Percentiles rank a stretch among this genome's conserved stretches.
Evolutionary conservation across 2,113 vertebrate species (phyloP).

Genomic region (Phyllostomus hastatus): DNA sequence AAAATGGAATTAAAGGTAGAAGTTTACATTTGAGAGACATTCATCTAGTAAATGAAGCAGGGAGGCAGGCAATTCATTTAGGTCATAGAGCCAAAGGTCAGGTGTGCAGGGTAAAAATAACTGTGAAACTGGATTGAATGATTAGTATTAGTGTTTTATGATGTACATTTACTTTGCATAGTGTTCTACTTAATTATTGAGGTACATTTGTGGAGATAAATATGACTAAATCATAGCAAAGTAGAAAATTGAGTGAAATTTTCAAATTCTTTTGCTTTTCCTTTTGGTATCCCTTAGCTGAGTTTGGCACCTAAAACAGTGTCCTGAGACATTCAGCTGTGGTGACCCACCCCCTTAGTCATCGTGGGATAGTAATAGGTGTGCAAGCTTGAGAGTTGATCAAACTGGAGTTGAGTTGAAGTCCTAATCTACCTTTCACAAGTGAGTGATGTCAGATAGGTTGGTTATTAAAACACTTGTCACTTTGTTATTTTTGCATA

Average conservation of each 20-base stretch:
- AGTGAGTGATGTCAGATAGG: neutral
- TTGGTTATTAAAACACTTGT: neutral
- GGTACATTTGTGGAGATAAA: neutral
- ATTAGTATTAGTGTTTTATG: neutral
- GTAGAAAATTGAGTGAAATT: neutral
- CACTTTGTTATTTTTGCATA: neutral
- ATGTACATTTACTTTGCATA: neutral
- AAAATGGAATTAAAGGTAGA: neutral
- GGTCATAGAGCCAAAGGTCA: neutral
- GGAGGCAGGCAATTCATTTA: neutral
- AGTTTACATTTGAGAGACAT: neutral
- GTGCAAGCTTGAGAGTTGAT: neutral
- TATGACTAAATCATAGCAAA: neutral
- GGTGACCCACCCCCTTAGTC: rapidly evolving
- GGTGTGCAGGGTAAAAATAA: neutral
- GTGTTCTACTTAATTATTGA: neutral
- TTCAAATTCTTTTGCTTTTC: neutral
- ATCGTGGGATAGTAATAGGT: neutral
- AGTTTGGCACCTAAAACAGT: neutral
- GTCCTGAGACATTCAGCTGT: neutral
- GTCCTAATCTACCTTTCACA: neutral
- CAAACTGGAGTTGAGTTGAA: neutral
- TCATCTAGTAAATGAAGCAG: neutral
- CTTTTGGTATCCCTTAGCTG: neutral
- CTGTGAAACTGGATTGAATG: neutral